Percentiles rank a stretch among this genome's conserved stretches.
Conservation (phyloP, 1,140 invertebrate species). For the Trichogramma pretiosum region DNA sequence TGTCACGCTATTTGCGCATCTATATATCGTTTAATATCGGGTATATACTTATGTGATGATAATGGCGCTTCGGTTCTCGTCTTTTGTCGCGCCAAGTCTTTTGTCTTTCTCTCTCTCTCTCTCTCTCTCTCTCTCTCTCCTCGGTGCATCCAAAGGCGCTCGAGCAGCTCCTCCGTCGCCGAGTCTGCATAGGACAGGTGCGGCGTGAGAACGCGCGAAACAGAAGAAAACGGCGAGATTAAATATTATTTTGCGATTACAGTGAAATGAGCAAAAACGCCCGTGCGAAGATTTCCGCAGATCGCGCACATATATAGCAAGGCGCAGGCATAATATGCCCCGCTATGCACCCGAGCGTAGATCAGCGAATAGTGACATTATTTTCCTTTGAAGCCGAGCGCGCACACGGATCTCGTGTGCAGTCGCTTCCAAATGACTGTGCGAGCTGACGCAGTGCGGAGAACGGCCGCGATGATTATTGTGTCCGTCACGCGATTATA, state of each 20-base stretch:
- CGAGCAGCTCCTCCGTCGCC: background rate
- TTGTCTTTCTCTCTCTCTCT: background rate
- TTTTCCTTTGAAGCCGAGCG: slow-evolving; percentile 7
- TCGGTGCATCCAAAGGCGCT: background rate
- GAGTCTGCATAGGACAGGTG: background rate
- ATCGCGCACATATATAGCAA: background rate
- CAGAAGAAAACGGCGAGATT: background rate
- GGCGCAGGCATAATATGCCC: no score
- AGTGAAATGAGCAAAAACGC: background rate
- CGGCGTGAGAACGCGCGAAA: background rate
- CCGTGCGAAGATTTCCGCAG: background rate
- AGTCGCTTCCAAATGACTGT: slow-evolving; percentile 1
- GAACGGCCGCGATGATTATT: slow-evolving; percentile 32
- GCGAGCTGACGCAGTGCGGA: no score
- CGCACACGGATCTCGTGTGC: no score
- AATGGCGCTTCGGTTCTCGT: no score
- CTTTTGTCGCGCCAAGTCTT: background rate
- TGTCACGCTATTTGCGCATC: no score
- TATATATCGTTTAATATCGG: no score
- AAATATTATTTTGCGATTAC: no score
- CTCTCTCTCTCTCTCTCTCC: background rate
- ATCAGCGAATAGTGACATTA: slow-evolving; percentile 5
- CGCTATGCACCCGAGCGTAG: no score
- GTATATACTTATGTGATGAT: no score
- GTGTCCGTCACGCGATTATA: slow-evolving; percentile 36